Evolutionary conservation across 2,113 vertebrate genomes (phyloP).

Genomic region (Mohoua ochrocephala): DNA sequence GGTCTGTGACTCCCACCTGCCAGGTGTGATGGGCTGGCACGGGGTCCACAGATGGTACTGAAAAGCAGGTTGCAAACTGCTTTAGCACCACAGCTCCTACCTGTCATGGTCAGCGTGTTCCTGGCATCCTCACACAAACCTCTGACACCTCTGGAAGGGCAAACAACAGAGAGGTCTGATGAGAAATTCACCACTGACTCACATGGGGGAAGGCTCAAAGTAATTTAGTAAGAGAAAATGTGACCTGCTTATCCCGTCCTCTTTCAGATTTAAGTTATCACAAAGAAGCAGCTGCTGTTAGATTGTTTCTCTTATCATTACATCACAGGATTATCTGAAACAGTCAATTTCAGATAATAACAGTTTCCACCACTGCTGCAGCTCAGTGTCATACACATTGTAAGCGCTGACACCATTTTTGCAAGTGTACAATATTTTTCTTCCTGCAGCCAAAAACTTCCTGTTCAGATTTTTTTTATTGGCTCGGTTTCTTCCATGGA

Average conservation of each 20-base stretch:
- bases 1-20: neutral
- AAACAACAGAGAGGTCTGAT: neutral
- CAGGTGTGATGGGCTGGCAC: neutral
- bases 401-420: neutral
- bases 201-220: neutral
- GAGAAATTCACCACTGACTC: neutral
- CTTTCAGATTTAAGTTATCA: slow-evolving; percentile 28
- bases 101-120: neutral
- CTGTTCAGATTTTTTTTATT: neutral
- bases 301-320: neutral
- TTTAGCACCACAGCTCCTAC: neutral
- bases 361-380: neutral
- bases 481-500: neutral
- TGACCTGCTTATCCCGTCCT: neutral
- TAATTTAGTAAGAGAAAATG: neutral
- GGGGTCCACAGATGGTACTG: neutral
- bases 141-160: neutral
- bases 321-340: neutral
- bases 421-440: neutral
- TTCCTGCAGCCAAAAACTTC: neutral
- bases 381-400: neutral
- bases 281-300: neutral
- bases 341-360: neutral
- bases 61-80: neutral
- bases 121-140: neutral